Conservation (phyloP, 2,888 invertebrate genomes). For the Argyra leucocephala region DNA sequence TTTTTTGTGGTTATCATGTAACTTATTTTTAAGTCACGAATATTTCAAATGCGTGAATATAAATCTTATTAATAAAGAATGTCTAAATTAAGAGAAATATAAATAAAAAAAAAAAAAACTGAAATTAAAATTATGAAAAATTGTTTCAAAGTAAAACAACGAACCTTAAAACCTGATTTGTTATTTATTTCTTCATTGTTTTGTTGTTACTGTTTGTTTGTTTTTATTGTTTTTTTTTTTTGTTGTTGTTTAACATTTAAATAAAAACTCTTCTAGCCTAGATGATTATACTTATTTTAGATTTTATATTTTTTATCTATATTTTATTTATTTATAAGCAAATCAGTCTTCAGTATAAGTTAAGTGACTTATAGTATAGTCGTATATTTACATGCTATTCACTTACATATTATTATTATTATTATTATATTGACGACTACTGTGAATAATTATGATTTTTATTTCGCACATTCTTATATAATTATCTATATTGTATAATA, state of each 20-base stretch:
- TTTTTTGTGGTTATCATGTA: not conserved
- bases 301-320: too few relatives aligned
- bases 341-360: too few relatives aligned
- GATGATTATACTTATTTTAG: too few relatives aligned
- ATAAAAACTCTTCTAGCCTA: too few relatives aligned
- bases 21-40: constrained; percentile 2
- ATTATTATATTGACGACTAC: not conserved
- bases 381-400: too few relatives aligned
- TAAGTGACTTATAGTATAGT: too few relatives aligned
- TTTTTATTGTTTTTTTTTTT: too few relatives aligned
- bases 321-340: too few relatives aligned
- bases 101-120: not conserved
- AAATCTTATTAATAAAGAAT: not conserved
- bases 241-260: too few relatives aligned
- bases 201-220: too few relatives aligned
- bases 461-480: not conserved
- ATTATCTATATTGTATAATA: too few relatives aligned
- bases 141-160: not conserved
- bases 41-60: constrained; percentile 3
- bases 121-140: not conserved
- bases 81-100: not conserved
- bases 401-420: too few relatives aligned
- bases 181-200: not conserved
- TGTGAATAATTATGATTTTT: not conserved
- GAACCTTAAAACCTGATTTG: not conserved